These are phyloP conservation scores for Eupithecia inturbata DNA, from an alignment of 2,888 invertebrate genomes.

Conservation along the genomic window DNA sequence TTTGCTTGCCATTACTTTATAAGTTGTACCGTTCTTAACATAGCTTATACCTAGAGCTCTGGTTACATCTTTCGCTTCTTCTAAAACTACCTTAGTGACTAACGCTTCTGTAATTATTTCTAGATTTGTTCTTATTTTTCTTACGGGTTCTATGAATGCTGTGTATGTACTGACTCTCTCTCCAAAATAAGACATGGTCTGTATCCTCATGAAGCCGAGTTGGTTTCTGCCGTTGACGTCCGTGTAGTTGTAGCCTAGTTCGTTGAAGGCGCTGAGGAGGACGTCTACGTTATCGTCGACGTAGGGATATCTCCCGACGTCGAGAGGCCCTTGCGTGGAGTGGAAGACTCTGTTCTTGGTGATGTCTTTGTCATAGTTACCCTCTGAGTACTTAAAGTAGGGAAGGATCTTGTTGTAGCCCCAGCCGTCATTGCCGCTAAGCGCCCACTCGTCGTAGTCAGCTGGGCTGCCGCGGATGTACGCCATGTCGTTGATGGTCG, in stretches of 20 bases:
- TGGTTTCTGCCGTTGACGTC: constrained; percentile 77
- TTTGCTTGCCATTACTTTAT: constrained; percentile 60
- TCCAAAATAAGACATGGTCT: constrained; percentile 75
- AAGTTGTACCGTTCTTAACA: constrained; percentile 73
- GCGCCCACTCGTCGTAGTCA: constrained; percentile 78
- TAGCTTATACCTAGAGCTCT: constrained; percentile 68
- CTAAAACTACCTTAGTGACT: constrained; percentile 70
- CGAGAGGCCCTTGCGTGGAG: constrained; percentile 76
- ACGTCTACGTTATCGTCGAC: constrained; percentile 78
- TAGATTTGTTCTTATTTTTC: constrained; percentile 68
- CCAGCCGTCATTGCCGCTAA: constrained; percentile 76
- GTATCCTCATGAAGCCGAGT: constrained; percentile 77
- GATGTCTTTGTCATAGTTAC: constrained; percentile 78
- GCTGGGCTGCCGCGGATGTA: constrained; percentile 78
- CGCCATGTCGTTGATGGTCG: constrained; percentile 77
- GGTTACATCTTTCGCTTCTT: constrained; percentile 55
- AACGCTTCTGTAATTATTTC: constrained; percentile 70
- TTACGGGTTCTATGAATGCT: constrained; percentile 76
- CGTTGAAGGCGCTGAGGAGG: constrained; percentile 72
- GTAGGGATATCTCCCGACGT: constrained; percentile 74
- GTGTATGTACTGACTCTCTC: constrained; percentile 78
- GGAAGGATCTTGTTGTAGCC: constrained; percentile 70
- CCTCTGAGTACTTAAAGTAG: constrained; percentile 79
- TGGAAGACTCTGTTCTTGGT: constrained; percentile 74
- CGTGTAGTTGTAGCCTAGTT: constrained; percentile 76